phyloP scores from a whole-genome alignment of 1,140 invertebrate species.

The Lanistes nyassanus region DNA sequence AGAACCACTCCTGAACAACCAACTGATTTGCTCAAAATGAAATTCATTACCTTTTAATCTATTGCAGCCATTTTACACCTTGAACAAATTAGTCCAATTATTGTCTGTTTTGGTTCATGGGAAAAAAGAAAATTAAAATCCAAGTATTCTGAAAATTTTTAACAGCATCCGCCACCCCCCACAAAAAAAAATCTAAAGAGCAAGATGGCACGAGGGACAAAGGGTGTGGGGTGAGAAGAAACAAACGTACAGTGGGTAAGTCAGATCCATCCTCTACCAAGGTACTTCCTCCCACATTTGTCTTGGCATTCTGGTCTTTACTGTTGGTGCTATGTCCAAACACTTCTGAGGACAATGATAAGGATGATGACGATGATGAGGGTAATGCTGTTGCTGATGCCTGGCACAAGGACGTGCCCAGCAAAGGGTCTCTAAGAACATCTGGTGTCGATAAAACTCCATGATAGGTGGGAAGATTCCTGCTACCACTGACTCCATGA shows the following conservation, averaged over 20 bases:
- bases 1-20: no score
- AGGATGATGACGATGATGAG: constrained; percentile 3
- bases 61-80: no score
- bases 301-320: constrained; percentile 20
- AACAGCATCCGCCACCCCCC: no score
- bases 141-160: no score
- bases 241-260: constrained; percentile 1
- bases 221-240: no score
- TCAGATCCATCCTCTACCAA: constrained; percentile 13
- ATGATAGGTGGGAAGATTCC: background rate
- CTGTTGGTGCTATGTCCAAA: background rate
- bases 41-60: no score
- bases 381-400: constrained; percentile 5
- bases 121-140: no score
- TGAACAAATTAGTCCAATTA: no score
- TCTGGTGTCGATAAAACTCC: background rate
- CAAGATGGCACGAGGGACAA: no score
- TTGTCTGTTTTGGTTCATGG: no score
- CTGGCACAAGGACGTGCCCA: constrained; percentile 6
- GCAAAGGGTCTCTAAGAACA: constrained; percentile 12
- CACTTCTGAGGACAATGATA: background rate
- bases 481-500: background rate
- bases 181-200: no score
- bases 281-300: background rate
- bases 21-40: no score